These are phyloP conservation scores for Doris montereyensis DNA, from an alignment of 2,888 invertebrate species.

Conservation along the genomic window DNA sequence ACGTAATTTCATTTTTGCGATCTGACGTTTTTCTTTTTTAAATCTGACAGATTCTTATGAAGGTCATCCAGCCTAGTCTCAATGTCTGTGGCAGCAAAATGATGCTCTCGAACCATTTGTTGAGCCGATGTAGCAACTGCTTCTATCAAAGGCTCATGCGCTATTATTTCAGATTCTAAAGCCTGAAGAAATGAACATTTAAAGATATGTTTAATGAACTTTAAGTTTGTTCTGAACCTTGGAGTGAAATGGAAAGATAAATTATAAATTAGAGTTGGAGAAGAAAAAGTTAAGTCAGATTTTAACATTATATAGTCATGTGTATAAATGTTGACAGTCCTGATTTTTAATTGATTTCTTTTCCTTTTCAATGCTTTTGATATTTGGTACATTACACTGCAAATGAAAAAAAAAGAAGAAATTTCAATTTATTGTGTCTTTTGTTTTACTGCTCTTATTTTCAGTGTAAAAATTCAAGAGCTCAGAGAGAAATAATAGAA, in stretches of 20 bases:
- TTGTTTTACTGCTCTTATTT: too few species aligned
- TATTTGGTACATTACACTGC: too few species aligned
- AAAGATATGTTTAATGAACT: too few species aligned
- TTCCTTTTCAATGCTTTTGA: too few species aligned
- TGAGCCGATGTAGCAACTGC: slow-evolving; percentile 83
- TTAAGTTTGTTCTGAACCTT: not conserved
- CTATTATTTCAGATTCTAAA: slow-evolving; percentile 89
- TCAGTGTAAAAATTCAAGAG: too few species aligned
- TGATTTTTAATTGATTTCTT: too few species aligned
- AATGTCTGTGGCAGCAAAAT: slow-evolving; percentile 86
- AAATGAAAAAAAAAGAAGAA: too few species aligned
- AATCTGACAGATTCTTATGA: slow-evolving; percentile 80
- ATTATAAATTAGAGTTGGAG: not conserved
- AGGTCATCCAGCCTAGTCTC: slow-evolving; percentile 81
- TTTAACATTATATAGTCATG: not conserved
- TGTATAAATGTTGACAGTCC: not conserved
- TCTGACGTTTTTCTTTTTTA: slow-evolving; percentile 77
- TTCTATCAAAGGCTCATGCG: slow-evolving; percentile 88
- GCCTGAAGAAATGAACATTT: slow-evolving; percentile 73
- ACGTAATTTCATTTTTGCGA: slow-evolving; percentile 81
- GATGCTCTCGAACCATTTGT: slow-evolving; percentile 86
- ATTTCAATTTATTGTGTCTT: too few species aligned
- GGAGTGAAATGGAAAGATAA: not conserved
- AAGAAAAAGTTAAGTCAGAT: not conserved
- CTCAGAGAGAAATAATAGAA: too few species aligned